Evolutionary conservation across 35 echinoderm and acorn worm genomes (phyloP).

Genomic region (Ophiothrix spiculata): DNA sequence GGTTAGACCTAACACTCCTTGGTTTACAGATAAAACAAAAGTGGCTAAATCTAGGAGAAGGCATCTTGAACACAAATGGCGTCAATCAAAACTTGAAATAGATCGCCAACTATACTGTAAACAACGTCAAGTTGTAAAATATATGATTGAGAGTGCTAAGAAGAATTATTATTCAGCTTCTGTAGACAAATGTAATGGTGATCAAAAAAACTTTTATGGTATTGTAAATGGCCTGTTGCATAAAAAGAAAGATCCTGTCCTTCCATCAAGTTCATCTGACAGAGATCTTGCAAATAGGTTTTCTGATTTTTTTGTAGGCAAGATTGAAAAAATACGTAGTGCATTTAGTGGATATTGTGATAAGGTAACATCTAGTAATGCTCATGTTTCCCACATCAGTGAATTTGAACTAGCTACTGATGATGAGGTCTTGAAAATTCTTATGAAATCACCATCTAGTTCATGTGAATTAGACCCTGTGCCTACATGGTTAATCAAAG

Average conservation of each 20-base stretch:
- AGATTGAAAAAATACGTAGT: neutral
- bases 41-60: too few species aligned
- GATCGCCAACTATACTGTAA: too few species aligned
- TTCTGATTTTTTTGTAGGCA: neutral
- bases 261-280: neutral
- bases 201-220: neutral
- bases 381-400: neutral
- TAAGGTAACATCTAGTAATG: neutral
- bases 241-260: neutral
- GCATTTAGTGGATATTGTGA: neutral
- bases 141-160: neutral
- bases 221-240: neutral
- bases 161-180: neutral
- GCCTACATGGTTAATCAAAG: constrained; percentile 24
- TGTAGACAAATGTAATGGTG: neutral
- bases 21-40: too few species aligned
- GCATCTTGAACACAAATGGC: too few species aligned
- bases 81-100: too few species aligned
- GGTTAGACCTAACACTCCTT: too few species aligned
- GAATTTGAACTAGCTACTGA: constrained; percentile 13
- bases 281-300: neutral
- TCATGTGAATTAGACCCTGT: constrained; percentile 41
- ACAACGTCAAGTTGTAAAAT: too few species aligned
- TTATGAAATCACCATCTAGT: constrained; percentile 35
- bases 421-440: constrained; percentile 33